Evolutionary conservation across 2,113 vertebrate species (phyloP), one percentile per base, ranked within the genome.

Genomic region (Athene noctua): DNA sequence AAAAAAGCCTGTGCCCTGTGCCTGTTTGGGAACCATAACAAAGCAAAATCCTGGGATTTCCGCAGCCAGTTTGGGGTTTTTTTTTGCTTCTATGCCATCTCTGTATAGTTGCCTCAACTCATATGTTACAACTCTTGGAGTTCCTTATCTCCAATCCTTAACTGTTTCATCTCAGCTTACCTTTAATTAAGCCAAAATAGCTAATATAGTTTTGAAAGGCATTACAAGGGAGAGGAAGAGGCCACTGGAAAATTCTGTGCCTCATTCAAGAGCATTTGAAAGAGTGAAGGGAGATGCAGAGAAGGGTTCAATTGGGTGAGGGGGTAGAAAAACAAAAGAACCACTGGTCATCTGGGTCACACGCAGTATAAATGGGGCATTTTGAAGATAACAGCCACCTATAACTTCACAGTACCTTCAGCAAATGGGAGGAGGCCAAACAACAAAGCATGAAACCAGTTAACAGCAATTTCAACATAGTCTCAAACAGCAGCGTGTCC

Each of bases 401-500:
- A 63, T 18, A 80, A 11, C 15, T 71, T 90, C 72, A 55, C 25
- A 36, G 30, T 25, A 80, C 30, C 65, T 88, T 86, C 0, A 0
- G 15, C 14, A 75, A 84, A 54, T 15, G 30, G 15, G 30, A 92
- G 9, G 14, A 29, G 22, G 32, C 27, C 52, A 88, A 71, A 70
- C 57, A 36, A 67, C 23, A 88, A 86, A 72, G 27, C 6, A 25
- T 2, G 18, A 79, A 86, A 78, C 13, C 16, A 63, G 22, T 17
- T 49, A 85, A 67, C 13, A 79, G 36, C 30, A 72, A 55, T 63
- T 81, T 57, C 75, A 85, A 10, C 34, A 29, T 1, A 62, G 9
- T 10, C 16, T 73, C 36, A 34, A 81, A 75, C 18, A 65, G n/a
- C 40, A 67, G 51, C 0, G 0, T 36, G n/a, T 42, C 34, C 34